Conservation (phyloP, 2,113 vertebrate species). For the Prietella phreatophila region DNA sequence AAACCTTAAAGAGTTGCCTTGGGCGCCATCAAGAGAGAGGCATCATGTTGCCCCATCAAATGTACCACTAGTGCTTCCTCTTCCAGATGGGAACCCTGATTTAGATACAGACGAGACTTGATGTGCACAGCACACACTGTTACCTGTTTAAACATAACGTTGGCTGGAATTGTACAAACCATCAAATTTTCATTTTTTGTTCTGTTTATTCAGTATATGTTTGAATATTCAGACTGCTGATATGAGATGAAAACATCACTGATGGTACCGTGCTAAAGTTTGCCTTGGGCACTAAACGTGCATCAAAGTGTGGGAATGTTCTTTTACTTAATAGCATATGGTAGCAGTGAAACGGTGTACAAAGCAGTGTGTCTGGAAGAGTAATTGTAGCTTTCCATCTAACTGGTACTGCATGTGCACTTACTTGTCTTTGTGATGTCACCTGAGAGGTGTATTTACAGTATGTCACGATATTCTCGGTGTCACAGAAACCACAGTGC, state of each 20-base stretch:
- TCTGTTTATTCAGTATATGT: not conserved
- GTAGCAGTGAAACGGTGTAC: not conserved
- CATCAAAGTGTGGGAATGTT: not conserved
- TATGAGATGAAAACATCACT: not conserved
- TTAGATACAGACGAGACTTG: not conserved
- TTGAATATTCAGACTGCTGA: not conserved
- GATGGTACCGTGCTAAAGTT: not conserved
- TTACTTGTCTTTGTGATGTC: not conserved
- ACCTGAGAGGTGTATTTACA: not conserved
- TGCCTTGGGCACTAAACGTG: not conserved
- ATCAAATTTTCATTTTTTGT: not conserved
- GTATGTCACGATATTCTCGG: not conserved
- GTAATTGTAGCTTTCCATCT: not conserved
- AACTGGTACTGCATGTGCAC: not conserved
- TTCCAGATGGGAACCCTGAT: not conserved
- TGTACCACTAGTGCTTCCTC: not conserved
- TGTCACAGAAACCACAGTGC: not conserved
- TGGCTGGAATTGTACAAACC: not conserved
- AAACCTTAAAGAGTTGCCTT: not conserved
- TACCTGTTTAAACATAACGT: not conserved
- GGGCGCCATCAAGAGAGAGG: constrained; percentile 4
- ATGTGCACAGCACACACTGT: not conserved
- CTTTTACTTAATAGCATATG: not conserved
- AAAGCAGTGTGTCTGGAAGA: not conserved
- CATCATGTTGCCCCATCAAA: not conserved